phyloP scores from a whole-genome alignment of 1,140 invertebrate genomes.

The Drosophila albomicans region DNA sequence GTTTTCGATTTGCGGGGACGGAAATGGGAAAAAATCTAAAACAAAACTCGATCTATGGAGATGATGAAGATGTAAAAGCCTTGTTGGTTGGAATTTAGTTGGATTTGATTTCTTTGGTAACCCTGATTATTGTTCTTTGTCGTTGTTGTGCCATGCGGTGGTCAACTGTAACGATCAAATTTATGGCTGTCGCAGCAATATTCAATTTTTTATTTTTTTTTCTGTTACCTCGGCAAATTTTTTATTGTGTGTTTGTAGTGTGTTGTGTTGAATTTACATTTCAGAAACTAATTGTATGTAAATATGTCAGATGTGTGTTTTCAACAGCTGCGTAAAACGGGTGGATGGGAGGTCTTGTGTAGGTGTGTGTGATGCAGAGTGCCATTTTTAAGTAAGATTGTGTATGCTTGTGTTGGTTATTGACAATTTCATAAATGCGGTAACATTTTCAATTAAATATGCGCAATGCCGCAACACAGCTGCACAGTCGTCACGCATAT shows the following conservation, averaged over 20 bases:
- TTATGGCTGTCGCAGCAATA: slow-evolving; percentile 57
- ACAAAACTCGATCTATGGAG: too few species aligned
- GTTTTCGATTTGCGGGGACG: too few species aligned
- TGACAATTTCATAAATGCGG: slow-evolving; percentile 83
- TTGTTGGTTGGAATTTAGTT: too few species aligned
- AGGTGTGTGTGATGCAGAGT: slow-evolving; percentile 16
- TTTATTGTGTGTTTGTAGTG: slow-evolving; percentile 29
- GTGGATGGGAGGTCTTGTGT: slow-evolving; percentile 1
- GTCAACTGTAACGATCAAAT: slow-evolving; percentile 57
- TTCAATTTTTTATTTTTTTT: slow-evolving; percentile 70
- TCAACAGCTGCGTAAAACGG: slow-evolving; percentile 64
- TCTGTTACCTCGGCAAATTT: slow-evolving; percentile 39
- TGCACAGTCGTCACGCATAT: slow-evolving; percentile 59
- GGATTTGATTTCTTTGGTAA: too few species aligned
- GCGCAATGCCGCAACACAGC: slow-evolving; percentile 74
- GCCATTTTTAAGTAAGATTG: slow-evolving; percentile 9
- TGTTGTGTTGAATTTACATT: slow-evolving; percentile 62
- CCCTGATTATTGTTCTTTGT: slow-evolving; percentile 27
- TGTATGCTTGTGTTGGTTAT: slow-evolving; percentile 74
- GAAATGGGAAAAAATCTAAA: too few species aligned
- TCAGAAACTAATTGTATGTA: slow-evolving; percentile 81
- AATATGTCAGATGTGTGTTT: slow-evolving; percentile 80
- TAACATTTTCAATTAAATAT: slow-evolving; percentile 84
- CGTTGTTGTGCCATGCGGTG: slow-evolving; percentile 44
- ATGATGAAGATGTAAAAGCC: too few species aligned